Evolutionary conservation across 2,113 vertebrate genomes (phyloP).

Genomic region (Ptyas mucosa): DNA sequence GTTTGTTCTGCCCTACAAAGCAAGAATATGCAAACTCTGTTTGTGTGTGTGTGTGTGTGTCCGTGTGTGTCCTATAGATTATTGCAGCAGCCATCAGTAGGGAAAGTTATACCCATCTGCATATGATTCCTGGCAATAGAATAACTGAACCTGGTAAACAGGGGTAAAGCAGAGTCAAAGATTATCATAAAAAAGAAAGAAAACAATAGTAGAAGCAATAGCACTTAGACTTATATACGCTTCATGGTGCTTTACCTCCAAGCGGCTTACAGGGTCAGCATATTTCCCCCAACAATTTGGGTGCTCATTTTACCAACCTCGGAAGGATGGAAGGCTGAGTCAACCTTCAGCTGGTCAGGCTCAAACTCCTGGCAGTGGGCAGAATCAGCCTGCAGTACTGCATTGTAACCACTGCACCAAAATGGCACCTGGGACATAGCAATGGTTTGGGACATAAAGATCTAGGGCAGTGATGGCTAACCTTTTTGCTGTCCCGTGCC

Average conservation of each 20-base stretch:
- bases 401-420: background rate
- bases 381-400: background rate
- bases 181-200: background rate
- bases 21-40: background rate
- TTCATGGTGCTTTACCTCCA: background rate
- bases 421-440: background rate
- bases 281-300: background rate
- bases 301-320: background rate
- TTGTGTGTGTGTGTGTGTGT: too few relatives aligned
- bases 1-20: background rate
- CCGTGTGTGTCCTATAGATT: background rate
- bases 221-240: too few relatives aligned
- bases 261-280: background rate
- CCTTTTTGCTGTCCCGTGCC: too few relatives aligned
- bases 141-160: background rate
- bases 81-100: background rate
- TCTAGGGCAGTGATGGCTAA: too few relatives aligned
- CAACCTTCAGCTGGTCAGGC: background rate
- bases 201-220: background rate
- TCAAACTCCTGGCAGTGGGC: background rate
- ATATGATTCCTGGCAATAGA: background rate
- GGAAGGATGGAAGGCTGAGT: background rate
- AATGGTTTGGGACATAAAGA: background rate
- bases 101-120: background rate
- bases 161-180: background rate